These are phyloP conservation scores for Orthonyx spaldingii DNA, from an alignment of 2,113 vertebrate genomes.

Conservation along the genomic window DNA sequence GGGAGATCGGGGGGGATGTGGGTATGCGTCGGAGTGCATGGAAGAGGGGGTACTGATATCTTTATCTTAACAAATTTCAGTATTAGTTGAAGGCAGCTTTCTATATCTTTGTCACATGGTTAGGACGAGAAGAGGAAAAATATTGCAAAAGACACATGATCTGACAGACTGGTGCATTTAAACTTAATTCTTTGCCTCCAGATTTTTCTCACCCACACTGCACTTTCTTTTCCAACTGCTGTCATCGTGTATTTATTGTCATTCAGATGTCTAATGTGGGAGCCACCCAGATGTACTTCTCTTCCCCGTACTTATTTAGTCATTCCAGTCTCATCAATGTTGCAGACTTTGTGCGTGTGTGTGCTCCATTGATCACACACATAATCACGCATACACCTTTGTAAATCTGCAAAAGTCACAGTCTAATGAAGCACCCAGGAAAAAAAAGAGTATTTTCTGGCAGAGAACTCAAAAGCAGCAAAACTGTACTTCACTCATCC, in stretches of 20 bases:
- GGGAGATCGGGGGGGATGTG: fast-evolving
- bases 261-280: neutral
- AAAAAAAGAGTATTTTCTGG: neutral
- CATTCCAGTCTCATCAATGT: neutral
- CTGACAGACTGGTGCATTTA: neutral
- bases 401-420: neutral
- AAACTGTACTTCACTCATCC: neutral
- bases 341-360: neutral
- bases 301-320: neutral
- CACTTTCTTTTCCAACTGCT: neutral
- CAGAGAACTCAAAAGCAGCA: neutral
- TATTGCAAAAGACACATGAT: neutral
- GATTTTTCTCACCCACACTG: neutral
- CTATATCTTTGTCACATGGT: neutral
- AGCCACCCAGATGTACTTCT: neutral
- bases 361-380: neutral
- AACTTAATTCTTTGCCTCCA: neutral
- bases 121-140: neutral
- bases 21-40: neutral
- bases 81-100: neutral
- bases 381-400: neutral
- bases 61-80: neutral
- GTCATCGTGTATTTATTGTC: neutral
- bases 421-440: neutral
- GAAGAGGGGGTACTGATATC: neutral